Percentiles rank a stretch among this genome's conserved stretches.
These are phyloP conservation scores for Psylliodes chrysocephalus DNA, from an alignment of 2,888 invertebrate genomes.

Conservation along the genomic window DNA sequence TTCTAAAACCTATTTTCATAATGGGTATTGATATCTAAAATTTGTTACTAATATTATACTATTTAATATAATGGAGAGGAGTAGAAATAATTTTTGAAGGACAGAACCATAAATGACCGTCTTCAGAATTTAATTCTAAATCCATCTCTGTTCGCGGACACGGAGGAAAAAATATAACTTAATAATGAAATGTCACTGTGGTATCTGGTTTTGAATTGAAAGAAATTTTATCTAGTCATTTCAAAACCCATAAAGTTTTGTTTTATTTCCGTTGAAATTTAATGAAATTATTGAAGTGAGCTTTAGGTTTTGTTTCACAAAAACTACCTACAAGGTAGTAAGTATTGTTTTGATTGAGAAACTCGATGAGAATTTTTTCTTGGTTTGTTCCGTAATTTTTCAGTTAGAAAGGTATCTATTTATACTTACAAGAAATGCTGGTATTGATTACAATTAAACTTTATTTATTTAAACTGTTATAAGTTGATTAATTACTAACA, in stretches of 20 bases:
- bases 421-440: too few relatives aligned
- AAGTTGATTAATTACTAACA: too few relatives aligned
- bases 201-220: conserved; percentile 7
- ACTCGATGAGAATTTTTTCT: background rate
- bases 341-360: background rate
- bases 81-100: too few relatives aligned
- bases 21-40: too few relatives aligned
- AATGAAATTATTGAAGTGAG: conserved; percentile 22
- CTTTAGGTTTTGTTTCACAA: conserved; percentile 8
- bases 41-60: too few relatives aligned
- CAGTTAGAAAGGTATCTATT: too few relatives aligned
- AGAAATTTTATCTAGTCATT: conserved; percentile 26
- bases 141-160: background rate
- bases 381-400: background rate
- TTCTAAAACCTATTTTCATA: too few relatives aligned
- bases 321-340: conserved; percentile 25
- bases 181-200: conserved; percentile 31
- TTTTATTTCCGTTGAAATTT: conserved; percentile 9
- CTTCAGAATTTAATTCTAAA: too few relatives aligned
- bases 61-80: too few relatives aligned
- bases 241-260: conserved; percentile 25
- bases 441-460: too few relatives aligned
- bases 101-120: too few relatives aligned
- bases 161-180: conserved; percentile 31
- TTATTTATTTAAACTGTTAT: too few relatives aligned